Conservation (phyloP, 2,888 invertebrate species). For the Herminia tarsipennalis region DNA sequence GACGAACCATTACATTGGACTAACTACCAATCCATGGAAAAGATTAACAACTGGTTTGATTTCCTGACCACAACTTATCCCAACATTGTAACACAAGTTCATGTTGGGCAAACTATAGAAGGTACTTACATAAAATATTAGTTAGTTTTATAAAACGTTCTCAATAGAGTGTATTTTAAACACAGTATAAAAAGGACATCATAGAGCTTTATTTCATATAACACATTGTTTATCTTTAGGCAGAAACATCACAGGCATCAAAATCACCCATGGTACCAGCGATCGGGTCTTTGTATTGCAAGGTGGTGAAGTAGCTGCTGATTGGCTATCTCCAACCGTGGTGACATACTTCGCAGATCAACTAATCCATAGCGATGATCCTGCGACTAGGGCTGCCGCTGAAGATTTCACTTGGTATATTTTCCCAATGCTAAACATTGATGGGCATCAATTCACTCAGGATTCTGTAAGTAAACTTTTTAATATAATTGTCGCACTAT, state of each 20-base stretch:
- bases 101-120: conserved; percentile 75
- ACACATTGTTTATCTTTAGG: too few relatives aligned
- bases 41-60: conserved; percentile 85
- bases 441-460: conserved; percentile 90
- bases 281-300: conserved; percentile 65
- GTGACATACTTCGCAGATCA: conserved; percentile 87
- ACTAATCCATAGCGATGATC: conserved; percentile 83
- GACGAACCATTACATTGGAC: conserved; percentile 63
- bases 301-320: conserved; percentile 89
- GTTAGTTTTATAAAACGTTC: too few relatives aligned
- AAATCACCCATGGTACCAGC: conserved; percentile 62
- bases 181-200: too few relatives aligned
- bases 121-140: conserved; percentile 51
- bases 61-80: conserved; percentile 56
- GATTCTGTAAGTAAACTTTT: conserved; percentile 77
- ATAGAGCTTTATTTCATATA: too few relatives aligned
- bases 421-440: conserved; percentile 90
- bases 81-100: conserved; percentile 67
- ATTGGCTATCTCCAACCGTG: conserved; percentile 90
- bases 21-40: conserved; percentile 67
- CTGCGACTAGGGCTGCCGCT: conserved; percentile 76
- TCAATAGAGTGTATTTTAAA: too few relatives aligned
- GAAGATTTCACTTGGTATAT: conserved; percentile 90
- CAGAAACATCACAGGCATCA: conserved; percentile 78
- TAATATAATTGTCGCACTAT: too few relatives aligned